These are phyloP conservation scores for Danio kyathit DNA, from an alignment of 2,797 vertebrate species.

Conservation along the genomic window DNA sequence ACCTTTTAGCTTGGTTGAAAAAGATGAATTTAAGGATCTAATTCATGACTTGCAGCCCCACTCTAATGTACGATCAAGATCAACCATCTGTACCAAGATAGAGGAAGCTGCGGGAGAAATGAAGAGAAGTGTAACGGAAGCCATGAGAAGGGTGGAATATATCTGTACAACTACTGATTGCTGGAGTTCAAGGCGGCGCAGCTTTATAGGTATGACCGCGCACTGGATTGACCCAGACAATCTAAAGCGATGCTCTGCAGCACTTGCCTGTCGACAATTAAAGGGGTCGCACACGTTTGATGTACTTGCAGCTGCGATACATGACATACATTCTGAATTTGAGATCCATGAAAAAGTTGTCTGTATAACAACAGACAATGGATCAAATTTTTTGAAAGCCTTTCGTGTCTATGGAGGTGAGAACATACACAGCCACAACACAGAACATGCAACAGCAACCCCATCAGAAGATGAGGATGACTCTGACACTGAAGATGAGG, in stretches of 20 bases:
- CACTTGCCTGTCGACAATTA: constrained; percentile 47
- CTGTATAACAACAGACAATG: too few species aligned
- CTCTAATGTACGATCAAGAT: constrained; percentile 13
- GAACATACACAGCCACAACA: constrained; percentile 17
- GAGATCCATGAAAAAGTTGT: too few species aligned
- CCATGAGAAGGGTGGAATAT: constrained; percentile 35
- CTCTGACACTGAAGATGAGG: not conserved
- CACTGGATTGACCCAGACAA: constrained; percentile 50
- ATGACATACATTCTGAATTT: too few species aligned
- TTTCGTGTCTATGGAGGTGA: too few species aligned
- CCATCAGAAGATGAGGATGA: constrained; percentile 22
- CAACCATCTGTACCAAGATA: constrained; percentile 32
- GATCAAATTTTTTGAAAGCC: too few species aligned
- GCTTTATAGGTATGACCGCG: constrained; percentile 45
- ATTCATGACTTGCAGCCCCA: constrained; percentile 36
- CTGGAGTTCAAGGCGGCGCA: constrained; percentile 31
- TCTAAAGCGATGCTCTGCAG: constrained; percentile 44
- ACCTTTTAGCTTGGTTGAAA: constrained; percentile 3
- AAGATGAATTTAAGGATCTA: constrained; percentile 31
- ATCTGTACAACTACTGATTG: constrained; percentile 45
- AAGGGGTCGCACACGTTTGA: constrained; percentile 29
- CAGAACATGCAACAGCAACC: constrained; percentile 3
- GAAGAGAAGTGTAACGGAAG: constrained; percentile 38
- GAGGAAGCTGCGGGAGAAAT: constrained; percentile 28
- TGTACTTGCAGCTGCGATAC: constrained; percentile 41